Evolutionary conservation across 2,797 vertebrate genomes (phyloP).

Genomic region (Glyptemys insculpta): DNA sequence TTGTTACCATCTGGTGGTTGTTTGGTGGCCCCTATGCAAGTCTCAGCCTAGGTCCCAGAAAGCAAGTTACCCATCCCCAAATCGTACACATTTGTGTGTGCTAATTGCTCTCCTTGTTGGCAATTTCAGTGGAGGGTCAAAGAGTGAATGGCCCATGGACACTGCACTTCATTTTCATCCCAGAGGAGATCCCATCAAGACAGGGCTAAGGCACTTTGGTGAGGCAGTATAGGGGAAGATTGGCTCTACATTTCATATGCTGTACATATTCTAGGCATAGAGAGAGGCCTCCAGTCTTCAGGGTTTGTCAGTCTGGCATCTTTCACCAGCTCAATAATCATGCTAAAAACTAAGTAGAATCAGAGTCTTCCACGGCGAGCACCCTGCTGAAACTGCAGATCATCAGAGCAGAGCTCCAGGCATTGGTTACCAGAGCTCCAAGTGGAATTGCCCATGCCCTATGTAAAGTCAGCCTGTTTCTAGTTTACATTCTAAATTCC

Average conservation of each 20-base stretch:
- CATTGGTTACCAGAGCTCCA: neutral
- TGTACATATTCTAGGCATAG: neutral
- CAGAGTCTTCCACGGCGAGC: neutral
- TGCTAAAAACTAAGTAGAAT: neutral
- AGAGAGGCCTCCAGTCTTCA: neutral
- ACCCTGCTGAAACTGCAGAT: neutral
- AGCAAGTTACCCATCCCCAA: slow-evolving; percentile 32
- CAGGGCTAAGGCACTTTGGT: neutral
- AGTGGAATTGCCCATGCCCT: neutral
- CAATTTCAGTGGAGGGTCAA: neutral
- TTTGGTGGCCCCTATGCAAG: neutral
- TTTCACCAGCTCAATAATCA: rapidly evolving
- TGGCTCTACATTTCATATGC: neutral
- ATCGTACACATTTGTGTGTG: neutral
- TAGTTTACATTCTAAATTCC: neutral
- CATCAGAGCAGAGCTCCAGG: neutral
- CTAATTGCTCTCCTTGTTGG: neutral
- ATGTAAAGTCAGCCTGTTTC: neutral
- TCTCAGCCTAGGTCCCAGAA: slow-evolving; percentile 22
- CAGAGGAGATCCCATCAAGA: neutral
- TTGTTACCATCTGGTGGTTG: neutral
- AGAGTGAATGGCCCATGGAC: neutral
- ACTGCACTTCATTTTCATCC: neutral
- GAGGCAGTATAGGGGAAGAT: neutral
- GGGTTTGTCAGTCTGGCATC: neutral